Evolutionary conservation across 2,888 invertebrate genomes (phyloP), one percentile per base, ranked within the genome.

Genomic region (Globia sparganii): DNA sequence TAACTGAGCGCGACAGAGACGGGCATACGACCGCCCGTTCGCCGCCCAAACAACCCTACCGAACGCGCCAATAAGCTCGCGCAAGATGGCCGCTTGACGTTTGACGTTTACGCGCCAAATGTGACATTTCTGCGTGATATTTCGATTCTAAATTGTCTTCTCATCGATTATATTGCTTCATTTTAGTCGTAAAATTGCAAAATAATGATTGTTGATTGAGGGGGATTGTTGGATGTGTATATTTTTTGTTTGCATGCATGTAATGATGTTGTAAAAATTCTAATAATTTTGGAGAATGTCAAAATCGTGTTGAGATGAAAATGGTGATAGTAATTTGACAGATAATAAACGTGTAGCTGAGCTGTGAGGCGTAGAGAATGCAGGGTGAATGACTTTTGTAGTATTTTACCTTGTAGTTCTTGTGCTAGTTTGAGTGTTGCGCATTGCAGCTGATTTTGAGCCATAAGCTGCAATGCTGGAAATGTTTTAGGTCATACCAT

Each of bases 41-140:
- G 81, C 81, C 90, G 85, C 81, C 77, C 81, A 89, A 93, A 93
- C 94, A 93, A 93, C 95, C 95, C 95, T 87, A 82, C 81, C 66
- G 78, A 77, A 49, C 75, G 88, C 87, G 92, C 96, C 96, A 96
- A 96, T 96, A 90, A 91, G 90, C 82, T 84, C 61, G 56, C 67
- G 56, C 92, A 94, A 95, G 87, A 96, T 96, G 95, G 95, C 93
- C 83, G 92, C 87, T 80, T 95, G 95, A 95, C 95, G 92, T 95
- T 95, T 96, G 94, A 94, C 94, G 94, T 96, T 96, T 95, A 92
- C 93, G 95, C 96, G 96, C 94, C 93, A 95, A 96, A 95, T 94
- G 81, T 96, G 96, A 95, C 96, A 92, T 94, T 93, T 93, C 89
- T 91, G 86, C 91, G 91, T 90, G 92, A 75, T 93, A 93, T 92